Evolutionary conservation across 2,113 vertebrate genomes (phyloP).

Genomic region (Microcebus griseorufus): DNA sequence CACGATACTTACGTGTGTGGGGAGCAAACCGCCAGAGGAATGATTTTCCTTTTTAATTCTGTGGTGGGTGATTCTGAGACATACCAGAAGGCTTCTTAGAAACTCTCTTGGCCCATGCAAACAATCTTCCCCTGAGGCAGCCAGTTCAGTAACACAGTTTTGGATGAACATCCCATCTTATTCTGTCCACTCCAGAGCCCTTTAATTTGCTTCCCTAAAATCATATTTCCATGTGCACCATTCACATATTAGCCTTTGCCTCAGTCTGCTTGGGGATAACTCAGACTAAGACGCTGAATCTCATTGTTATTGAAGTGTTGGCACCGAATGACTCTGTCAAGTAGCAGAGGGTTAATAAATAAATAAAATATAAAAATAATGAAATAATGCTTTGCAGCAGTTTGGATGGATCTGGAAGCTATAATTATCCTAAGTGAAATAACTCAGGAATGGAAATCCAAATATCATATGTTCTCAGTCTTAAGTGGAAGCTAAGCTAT

Average conservation of each 20-base stretch:
- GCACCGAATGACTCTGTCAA: not conserved
- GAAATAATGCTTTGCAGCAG: not conserved
- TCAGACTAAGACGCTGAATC: not conserved
- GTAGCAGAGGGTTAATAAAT: not conserved
- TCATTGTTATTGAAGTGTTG: not conserved
- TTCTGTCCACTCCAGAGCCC: not conserved
- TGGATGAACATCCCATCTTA: not conserved
- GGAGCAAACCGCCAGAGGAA: not conserved
- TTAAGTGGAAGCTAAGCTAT: too few relatives aligned
- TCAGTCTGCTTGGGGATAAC: not conserved
- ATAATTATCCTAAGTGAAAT: too few relatives aligned
- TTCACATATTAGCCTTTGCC: not conserved
- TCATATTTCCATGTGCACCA: not conserved
- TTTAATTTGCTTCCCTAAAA: not conserved
- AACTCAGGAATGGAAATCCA: too few relatives aligned
- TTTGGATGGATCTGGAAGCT: too few relatives aligned
- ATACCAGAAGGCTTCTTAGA: constrained; percentile 28
- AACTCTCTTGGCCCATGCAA: not conserved
- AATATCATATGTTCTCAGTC: too few relatives aligned
- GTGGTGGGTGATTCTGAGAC: not conserved
- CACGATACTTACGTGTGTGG: constrained; percentile 14
- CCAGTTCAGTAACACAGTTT: not conserved
- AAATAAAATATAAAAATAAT: not conserved
- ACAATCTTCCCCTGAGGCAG: not conserved
- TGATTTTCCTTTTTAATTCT: not conserved